These are phyloP conservation scores for Melikaiella ostensackeni DNA, from an alignment of 2,888 invertebrate species.

Conservation along the genomic window DNA sequence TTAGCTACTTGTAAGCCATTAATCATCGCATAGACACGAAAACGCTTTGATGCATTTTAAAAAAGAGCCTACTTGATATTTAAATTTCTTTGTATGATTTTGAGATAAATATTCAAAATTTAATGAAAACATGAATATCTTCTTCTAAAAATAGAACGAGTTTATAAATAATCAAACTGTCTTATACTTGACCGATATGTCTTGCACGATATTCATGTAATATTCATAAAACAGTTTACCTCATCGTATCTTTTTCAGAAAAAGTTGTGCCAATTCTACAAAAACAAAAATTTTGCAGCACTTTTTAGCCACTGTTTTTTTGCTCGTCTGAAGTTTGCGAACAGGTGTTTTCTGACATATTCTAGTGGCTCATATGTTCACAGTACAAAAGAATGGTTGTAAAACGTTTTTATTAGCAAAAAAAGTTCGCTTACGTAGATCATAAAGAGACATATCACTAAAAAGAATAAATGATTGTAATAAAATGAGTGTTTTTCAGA, in stretches of 20 bases:
- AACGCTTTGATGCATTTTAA: too few species aligned
- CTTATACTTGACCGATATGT: neutral
- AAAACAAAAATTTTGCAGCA: neutral
- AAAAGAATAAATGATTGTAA: neutral
- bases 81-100: neutral
- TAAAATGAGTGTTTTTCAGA: neutral
- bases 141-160: too few species aligned
- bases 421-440: neutral
- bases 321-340: neutral
- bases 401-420: neutral
- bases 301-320: neutral
- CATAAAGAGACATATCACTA: neutral
- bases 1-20: too few species aligned
- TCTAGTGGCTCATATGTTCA: slow-evolving; percentile 1
- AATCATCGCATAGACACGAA: too few species aligned
- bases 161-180: neutral
- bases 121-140: neutral
- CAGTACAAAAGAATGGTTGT: slow-evolving; percentile 6
- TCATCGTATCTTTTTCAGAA: neutral
- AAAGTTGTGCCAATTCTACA: neutral
- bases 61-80: too few species aligned
- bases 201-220: neutral
- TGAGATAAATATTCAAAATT: neutral
- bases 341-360: neutral
- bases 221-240: neutral